Percentiles rank a stretch among this genome's conserved stretches.
Conservation (phyloP, 2,888 invertebrate genomes). For the Toxonevra muliebris region DNA sequence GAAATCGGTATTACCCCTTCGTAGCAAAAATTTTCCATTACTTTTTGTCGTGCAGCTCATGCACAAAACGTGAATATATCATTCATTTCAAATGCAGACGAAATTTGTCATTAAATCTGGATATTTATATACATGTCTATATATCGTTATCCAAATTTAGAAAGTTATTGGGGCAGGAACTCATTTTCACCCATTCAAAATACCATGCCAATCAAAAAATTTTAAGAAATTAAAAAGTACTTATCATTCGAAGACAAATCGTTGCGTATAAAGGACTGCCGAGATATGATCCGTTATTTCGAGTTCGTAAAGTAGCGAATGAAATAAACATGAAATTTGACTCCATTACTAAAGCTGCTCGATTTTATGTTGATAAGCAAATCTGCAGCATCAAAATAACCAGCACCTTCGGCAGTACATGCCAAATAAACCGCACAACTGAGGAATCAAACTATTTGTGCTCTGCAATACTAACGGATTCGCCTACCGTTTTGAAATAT, state of each 20-base stretch:
- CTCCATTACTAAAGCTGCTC: constrained; percentile 10
- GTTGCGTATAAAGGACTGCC: constrained; percentile 14
- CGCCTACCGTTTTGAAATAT: constrained; percentile 36
- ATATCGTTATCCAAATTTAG: too few species aligned
- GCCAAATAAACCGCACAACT: constrained; percentile 29
- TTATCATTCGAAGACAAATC: constrained; percentile 10
- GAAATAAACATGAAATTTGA: constrained; percentile 25
- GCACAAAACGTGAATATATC: too few species aligned
- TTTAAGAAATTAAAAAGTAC: not conserved
- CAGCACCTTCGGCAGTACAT: too few species aligned
- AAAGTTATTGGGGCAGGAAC: constrained; percentile 14
- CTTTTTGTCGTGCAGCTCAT: too few species aligned
- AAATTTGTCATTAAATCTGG: too few species aligned
- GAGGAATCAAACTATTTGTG: constrained; percentile 29
- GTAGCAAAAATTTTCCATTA: too few species aligned
- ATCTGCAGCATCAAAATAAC: constrained; percentile 10
- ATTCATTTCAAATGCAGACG: too few species aligned
- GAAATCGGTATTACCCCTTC: too few species aligned
- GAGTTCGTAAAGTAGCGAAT: constrained; percentile 16
- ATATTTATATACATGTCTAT: too few species aligned
- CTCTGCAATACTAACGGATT: constrained; percentile 31
- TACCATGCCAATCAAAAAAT: constrained; percentile 6
- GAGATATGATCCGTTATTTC: constrained; percentile 4
- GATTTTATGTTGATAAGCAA: constrained; percentile 14
- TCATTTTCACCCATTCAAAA: constrained; percentile 8